Evolutionary conservation across 2,113 vertebrate species (phyloP).

Genomic region (Ochotona curzoniae): DNA sequence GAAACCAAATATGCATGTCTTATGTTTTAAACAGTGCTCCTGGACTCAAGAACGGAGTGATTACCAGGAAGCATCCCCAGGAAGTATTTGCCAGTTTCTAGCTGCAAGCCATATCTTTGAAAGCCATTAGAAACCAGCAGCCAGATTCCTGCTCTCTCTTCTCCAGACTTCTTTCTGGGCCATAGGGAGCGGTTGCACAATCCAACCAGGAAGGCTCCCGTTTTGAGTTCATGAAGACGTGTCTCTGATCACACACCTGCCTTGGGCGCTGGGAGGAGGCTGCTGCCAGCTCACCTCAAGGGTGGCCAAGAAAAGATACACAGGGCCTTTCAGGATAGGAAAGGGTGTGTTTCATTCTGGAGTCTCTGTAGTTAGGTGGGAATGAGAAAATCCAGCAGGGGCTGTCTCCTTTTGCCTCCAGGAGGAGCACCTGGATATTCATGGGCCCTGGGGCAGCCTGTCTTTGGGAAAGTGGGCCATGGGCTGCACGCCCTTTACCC

Average conservation of each 20-base stretch:
- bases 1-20: background rate
- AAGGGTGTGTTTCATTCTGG: background rate
- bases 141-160: background rate
- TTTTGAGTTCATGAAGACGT: background rate
- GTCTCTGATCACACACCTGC: background rate
- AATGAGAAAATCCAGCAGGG: background rate
- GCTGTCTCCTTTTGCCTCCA: background rate
- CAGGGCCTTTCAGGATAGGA: background rate
- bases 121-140: constrained; percentile 37
- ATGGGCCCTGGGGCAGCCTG: background rate
- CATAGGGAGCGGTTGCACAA: constrained; percentile 7
- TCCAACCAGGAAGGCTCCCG: background rate
- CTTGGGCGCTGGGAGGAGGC: background rate
- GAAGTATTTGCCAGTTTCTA: constrained; percentile 38
- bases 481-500: background rate
- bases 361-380: background rate
- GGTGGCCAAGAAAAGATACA: background rate
- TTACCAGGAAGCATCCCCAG: background rate
- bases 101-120: constrained; percentile 37
- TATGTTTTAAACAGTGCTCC: background rate
- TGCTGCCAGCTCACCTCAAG: background rate
- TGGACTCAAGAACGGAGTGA: constrained; percentile 33
- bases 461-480: background rate
- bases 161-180: background rate
- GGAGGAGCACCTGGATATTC: background rate